Evolutionary conservation across 2,888 invertebrate species (phyloP).

Genomic region (Conistra vaccinii): DNA sequence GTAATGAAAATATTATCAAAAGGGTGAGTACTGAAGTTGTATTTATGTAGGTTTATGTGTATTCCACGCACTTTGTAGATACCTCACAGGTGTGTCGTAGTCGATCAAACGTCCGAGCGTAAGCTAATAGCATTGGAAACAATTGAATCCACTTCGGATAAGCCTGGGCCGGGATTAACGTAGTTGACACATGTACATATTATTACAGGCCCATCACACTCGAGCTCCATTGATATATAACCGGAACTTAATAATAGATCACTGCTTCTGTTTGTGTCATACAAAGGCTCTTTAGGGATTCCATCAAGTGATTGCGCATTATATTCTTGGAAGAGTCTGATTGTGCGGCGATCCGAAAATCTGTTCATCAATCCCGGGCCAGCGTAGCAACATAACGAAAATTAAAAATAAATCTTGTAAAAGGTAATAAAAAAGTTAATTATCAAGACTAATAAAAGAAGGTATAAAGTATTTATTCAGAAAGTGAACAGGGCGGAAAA

Average conservation of each 20-base stretch:
- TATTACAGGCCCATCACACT: slow-evolving; percentile 12
- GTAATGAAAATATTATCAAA: slow-evolving; percentile 87
- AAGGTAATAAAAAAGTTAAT: slow-evolving; percentile 60
- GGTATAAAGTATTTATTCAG: slow-evolving; percentile 60
- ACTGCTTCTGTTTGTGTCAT: not conserved
- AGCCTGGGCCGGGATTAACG: slow-evolving; percentile 5
- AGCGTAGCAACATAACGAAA: slow-evolving; percentile 16
- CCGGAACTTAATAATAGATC: slow-evolving; percentile 22
- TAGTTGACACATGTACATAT: slow-evolving; percentile 26
- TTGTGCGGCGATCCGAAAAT: not conserved
- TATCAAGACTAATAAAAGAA: slow-evolving; percentile 56
- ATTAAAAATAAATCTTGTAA: slow-evolving; percentile 60
- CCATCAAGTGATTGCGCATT: not conserved
- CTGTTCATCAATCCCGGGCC: slow-evolving; percentile 12
- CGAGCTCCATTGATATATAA: not conserved
- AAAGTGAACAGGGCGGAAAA: slow-evolving; percentile 41
- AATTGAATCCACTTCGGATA: slow-evolving; percentile 31
- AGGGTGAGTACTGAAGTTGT: slow-evolving; percentile 75
- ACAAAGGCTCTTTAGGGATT: slow-evolving; percentile 1
- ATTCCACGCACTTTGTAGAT: not conserved
- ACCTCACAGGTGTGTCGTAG: not conserved
- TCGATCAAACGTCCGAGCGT: not conserved
- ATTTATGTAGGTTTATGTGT: not conserved
- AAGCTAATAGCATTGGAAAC: slow-evolving; percentile 30
- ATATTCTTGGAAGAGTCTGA: slow-evolving; percentile 3